phyloP scores from a whole-genome alignment of 2,797 vertebrate genomes.

The Tragopan temminckii region DNA sequence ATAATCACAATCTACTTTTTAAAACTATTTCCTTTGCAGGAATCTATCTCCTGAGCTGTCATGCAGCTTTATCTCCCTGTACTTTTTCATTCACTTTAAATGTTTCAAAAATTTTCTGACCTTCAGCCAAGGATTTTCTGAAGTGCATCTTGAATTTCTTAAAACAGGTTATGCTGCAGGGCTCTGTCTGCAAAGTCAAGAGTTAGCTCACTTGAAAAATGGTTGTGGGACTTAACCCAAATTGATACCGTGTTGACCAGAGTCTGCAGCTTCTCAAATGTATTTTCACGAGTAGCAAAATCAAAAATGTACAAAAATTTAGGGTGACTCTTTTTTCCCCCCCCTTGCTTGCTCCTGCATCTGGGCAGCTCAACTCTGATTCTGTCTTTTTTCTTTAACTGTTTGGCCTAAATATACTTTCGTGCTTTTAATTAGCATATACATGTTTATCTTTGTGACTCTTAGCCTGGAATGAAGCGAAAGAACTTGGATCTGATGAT shows the following conservation, averaged over 20 bases:
- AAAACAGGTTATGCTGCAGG: neutral
- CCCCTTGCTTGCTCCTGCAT: neutral
- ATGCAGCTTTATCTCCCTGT: neutral
- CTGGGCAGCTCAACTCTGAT: neutral
- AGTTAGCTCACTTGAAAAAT: neutral
- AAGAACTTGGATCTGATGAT: constrained; percentile 22
- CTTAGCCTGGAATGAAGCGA: constrained; percentile 30
- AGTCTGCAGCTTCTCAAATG: neutral
- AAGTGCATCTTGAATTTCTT: constrained; percentile 30
- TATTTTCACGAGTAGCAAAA: neutral
- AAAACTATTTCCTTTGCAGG: constrained; percentile 16
- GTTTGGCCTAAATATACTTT: constrained; percentile 24
- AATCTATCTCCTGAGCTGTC: neutral
- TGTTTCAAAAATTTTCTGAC: constrained; percentile 36
- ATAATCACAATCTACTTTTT: neutral
- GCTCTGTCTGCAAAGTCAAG: neutral
- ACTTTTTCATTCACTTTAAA: neutral
- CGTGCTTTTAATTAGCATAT: constrained; percentile 26
- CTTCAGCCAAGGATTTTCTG: constrained; percentile 8
- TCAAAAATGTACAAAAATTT: neutral
- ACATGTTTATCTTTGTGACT: constrained; percentile 30
- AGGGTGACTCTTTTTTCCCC: neutral
- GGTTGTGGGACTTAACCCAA: neutral
- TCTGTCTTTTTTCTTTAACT: constrained; percentile 25
- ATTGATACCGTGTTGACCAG: neutral